Percentiles rank a stretch among this genome's conserved stretches.
Evolutionary conservation across 2,888 invertebrate genomes (phyloP).

Genomic region (Creontiades dilutus): DNA sequence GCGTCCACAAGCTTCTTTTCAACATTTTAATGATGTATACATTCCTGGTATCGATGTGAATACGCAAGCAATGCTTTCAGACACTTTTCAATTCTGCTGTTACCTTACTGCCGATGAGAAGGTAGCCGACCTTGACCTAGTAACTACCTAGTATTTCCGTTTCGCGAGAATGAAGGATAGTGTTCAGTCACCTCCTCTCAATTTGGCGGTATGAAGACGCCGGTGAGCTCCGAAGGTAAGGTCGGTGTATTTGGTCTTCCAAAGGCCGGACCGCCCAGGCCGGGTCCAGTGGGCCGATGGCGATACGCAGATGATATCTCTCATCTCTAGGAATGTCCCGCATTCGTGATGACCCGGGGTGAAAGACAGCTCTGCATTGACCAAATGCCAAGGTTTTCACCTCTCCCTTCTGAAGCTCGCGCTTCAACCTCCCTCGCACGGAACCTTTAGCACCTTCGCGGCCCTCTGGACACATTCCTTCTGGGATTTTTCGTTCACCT

Average conservation of each 20-base stretch:
- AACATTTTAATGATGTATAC: too few relatives aligned
- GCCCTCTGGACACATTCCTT: conserved; percentile 49
- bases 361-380: conserved; percentile 72
- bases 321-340: conserved; percentile 70
- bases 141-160: not conserved
- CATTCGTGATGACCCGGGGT: conserved; percentile 71
- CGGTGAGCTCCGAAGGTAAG: not conserved
- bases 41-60: too few relatives aligned
- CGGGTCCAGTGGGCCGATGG: conserved; percentile 34
- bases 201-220: not conserved
- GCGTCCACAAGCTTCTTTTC: too few relatives aligned
- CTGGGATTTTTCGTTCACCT: conserved; percentile 47
- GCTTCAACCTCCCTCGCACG: conserved; percentile 55
- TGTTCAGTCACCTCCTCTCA: not conserved
- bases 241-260: not conserved
- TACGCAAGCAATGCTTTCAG: too few relatives aligned
- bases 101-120: not conserved
- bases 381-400: conserved; percentile 71
- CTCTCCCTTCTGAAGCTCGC: conserved; percentile 52
- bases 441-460: conserved; percentile 64
- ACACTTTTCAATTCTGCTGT: too few relatives aligned
- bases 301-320: conserved; percentile 68
- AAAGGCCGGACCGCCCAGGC: not conserved
- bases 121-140: not conserved
- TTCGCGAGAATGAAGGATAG: not conserved